phyloP scores from a whole-genome alignment of 2,888 invertebrate species.

The Ceraclea dissimilis region DNA sequence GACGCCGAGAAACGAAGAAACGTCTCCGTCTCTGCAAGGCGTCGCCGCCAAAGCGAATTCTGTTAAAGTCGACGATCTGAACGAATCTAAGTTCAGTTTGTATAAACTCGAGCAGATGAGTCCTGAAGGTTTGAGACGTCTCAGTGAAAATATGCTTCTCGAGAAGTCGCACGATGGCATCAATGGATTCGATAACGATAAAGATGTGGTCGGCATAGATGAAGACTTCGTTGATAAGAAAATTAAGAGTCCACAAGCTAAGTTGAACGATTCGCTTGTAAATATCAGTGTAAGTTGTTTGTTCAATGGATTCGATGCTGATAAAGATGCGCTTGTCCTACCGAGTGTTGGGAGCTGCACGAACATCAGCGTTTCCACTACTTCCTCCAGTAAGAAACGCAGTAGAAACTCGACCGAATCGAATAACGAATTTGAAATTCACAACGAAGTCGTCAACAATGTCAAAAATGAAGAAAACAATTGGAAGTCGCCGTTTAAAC shows the following conservation, averaged over 20 bases:
- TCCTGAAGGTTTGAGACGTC: neutral
- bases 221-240: no score
- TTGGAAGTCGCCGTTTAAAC: conserved; percentile 45
- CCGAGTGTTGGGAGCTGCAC: conserved; percentile 34
- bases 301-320: conserved; percentile 44
- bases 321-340: conserved; percentile 36
- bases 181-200: neutral
- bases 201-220: neutral
- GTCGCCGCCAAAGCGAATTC: conserved; percentile 22
- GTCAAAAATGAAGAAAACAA: conserved; percentile 39
- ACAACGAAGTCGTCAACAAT: conserved; percentile 39
- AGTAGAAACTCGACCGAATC: conserved; percentile 47
- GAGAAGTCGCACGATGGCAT: conserved; percentile 9
- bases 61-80: neutral
- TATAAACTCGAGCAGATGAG: conserved; percentile 18
- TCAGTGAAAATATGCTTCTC: conserved; percentile 8
- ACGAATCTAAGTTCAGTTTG: conserved; percentile 12
- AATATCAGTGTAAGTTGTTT: conserved; percentile 36
- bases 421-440: conserved; percentile 40
- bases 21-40: conserved; percentile 26
- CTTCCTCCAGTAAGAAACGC: conserved; percentile 42
- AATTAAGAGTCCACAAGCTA: neutral
- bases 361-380: conserved; percentile 33
- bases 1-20: neutral
- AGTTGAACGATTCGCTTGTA: conserved; percentile 27